Conservation (phyloP, 2,113 vertebrate species). For the Odontesthes bonariensis region DNA sequence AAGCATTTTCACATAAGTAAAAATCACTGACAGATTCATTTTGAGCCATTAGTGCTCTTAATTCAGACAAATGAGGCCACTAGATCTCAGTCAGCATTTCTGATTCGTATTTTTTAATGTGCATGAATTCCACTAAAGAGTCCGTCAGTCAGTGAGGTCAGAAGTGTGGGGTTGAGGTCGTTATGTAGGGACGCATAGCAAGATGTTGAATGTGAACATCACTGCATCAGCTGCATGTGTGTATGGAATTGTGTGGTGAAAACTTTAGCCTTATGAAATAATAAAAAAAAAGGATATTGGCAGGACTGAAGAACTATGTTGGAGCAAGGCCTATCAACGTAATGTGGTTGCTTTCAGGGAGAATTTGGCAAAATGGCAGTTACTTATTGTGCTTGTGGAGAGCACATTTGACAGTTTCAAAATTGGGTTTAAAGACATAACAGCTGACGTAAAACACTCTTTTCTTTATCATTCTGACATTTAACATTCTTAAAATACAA, state of each 20-base stretch:
- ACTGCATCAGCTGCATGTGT: too few species aligned
- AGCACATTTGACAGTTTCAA: too few species aligned
- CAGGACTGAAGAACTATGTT: background rate
- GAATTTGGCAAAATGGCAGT: too few species aligned
- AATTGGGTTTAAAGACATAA: too few species aligned
- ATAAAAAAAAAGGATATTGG: too few species aligned
- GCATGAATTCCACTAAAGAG: conserved; percentile 11
- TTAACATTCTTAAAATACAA: background rate
- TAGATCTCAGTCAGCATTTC: conserved; percentile 24
- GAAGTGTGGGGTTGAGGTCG: background rate
- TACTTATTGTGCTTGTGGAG: too few species aligned
- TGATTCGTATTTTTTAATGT: conserved; percentile 39
- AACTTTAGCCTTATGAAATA: too few species aligned
- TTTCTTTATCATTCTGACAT: background rate
- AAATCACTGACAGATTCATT: conserved; percentile 22
- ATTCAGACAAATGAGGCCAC: conserved; percentile 53
- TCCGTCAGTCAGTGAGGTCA: background rate
- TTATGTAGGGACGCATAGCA: too few species aligned
- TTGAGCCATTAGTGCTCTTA: conserved; percentile 33
- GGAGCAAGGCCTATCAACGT: background rate
- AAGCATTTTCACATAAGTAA: conserved; percentile 14
- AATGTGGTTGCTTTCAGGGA: background rate
- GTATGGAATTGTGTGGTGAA: too few species aligned
- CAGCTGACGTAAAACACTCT: too few species aligned
- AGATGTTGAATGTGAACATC: too few species aligned